Conservation (phyloP, 1,140 invertebrate genomes). For the Pinna nobilis region DNA sequence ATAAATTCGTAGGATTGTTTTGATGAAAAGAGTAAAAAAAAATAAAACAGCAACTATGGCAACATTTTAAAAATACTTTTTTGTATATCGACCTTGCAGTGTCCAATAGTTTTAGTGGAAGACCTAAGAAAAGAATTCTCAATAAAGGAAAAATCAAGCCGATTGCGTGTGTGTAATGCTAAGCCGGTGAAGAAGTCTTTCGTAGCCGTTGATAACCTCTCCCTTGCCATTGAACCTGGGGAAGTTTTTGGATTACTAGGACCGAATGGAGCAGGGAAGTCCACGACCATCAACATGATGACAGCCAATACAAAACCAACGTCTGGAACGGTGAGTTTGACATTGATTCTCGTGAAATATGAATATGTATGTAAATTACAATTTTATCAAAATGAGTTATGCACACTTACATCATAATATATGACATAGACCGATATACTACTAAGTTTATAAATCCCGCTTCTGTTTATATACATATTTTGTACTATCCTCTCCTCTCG, state of each 20-base stretch:
- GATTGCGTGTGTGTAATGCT: background rate
- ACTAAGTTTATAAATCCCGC: too few relatives aligned
- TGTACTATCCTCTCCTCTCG: too few relatives aligned
- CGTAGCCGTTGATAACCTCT: slow-evolving; percentile 80
- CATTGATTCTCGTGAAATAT: too few relatives aligned
- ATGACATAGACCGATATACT: too few relatives aligned
- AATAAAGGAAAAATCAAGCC: slow-evolving; percentile 44
- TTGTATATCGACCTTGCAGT: slow-evolving; percentile 33
- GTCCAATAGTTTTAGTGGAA: slow-evolving; percentile 55
- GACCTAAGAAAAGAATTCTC: slow-evolving; percentile 72
- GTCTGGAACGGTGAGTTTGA: slow-evolving; percentile 80
- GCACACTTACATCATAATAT: too few relatives aligned
- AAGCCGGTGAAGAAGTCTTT: slow-evolving; percentile 64
- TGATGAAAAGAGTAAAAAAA: too few relatives aligned
- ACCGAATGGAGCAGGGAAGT: slow-evolving; percentile 92
- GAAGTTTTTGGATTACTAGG: slow-evolving; percentile 91
- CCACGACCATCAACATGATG: slow-evolving; percentile 90
- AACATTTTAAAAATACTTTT: background rate
- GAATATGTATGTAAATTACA: too few relatives aligned
- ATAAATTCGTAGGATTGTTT: too few relatives aligned
- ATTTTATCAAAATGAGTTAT: too few relatives aligned
- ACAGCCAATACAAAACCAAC: slow-evolving; percentile 86
- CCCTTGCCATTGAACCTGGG: slow-evolving; percentile 84
- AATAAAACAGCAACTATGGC: too few relatives aligned
- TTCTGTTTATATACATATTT: too few relatives aligned